phyloP scores from a whole-genome alignment of 2,888 invertebrate genomes.

The Acanthosoma haemorrhoidale region DNA sequence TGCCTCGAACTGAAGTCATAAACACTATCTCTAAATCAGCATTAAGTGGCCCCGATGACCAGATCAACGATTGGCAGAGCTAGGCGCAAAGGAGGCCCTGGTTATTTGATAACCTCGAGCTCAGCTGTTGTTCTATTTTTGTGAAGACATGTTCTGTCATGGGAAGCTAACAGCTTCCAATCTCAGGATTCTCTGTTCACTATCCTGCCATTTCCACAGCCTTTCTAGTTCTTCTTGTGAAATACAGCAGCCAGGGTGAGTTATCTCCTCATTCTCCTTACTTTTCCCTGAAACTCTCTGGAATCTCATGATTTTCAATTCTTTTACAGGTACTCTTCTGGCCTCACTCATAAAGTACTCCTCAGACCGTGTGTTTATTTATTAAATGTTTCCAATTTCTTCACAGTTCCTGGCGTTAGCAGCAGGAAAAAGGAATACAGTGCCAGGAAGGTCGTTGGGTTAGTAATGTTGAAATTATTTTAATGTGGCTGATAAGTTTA shows the following conservation, averaged over 20 bases:
- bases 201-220: background rate
- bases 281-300: background rate
- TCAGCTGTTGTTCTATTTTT: background rate
- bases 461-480: too few relatives aligned
- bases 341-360: background rate
- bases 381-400: conserved; percentile 26
- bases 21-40: too few relatives aligned
- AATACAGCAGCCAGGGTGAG: background rate
- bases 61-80: background rate
- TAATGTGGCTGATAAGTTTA: too few relatives aligned
- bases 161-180: background rate
- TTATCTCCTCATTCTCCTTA: background rate
- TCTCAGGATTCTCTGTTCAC: background rate
- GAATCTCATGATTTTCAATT: background rate
- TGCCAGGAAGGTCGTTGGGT: conserved; percentile 72
- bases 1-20: too few relatives aligned
- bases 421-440: conserved; percentile 58
- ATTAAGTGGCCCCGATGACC: background rate
- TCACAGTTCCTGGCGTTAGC: conserved; percentile 35
- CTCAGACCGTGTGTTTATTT: background rate
- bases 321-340: background rate
- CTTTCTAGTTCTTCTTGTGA: background rate
- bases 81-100: background rate
- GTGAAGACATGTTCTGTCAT: conserved; percentile 7
- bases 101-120: conserved; percentile 3